phyloP scores from a whole-genome alignment of 2,797 vertebrate genomes.

The Loriculus beryllinus region DNA sequence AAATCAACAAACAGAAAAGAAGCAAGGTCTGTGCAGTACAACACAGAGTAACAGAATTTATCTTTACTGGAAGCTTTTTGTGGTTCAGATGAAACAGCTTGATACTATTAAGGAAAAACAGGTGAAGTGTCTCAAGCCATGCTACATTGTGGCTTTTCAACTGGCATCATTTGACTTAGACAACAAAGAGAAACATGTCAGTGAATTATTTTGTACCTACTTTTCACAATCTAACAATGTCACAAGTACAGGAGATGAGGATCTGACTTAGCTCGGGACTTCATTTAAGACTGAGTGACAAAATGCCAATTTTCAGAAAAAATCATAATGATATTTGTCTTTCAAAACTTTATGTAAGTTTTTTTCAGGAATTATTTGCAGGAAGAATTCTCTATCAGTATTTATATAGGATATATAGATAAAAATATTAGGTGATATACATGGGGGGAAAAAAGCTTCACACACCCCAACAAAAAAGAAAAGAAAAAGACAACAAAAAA shows the following conservation, averaged over 20 bases:
- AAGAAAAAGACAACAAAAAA: background rate
- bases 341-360: background rate
- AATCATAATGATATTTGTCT: background rate
- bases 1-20: background rate
- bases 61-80: background rate
- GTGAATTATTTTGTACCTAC: background rate
- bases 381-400: background rate
- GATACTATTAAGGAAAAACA: background rate
- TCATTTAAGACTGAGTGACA: background rate
- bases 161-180: background rate
- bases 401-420: background rate
- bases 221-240: background rate
- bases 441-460: fast-evolving
- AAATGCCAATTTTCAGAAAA: background rate
- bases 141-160: background rate
- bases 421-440: background rate
- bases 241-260: background rate
- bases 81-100: background rate
- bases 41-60: background rate
- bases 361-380: background rate
- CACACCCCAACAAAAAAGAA: background rate
- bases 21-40: background rate
- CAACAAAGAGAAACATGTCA: background rate
- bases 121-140: background rate
- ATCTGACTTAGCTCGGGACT: background rate